Percentiles rank a stretch among this genome's conserved stretches.
Conservation (phyloP, 1,140 invertebrate species). For the Eubasilissa regina region DNA sequence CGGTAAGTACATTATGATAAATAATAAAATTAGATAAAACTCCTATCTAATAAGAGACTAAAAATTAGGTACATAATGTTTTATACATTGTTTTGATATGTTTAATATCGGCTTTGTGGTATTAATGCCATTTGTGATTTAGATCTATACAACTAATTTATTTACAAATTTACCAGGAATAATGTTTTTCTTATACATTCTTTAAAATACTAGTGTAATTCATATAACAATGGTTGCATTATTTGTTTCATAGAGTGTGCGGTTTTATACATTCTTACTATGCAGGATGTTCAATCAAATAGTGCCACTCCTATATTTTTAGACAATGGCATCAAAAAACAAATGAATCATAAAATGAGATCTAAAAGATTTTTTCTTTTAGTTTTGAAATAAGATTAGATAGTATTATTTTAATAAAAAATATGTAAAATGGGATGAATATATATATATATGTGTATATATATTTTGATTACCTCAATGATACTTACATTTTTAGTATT, state of each 20-base stretch:
- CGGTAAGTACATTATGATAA: too few relatives aligned
- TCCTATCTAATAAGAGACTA: slow-evolving; percentile 25
- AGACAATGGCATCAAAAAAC: too few relatives aligned
- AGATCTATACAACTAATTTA: slow-evolving; percentile 20
- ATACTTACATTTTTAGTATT: too few relatives aligned
- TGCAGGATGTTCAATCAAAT: too few relatives aligned
- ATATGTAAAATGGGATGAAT: too few relatives aligned
- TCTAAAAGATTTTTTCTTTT: too few relatives aligned
- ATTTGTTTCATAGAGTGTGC: not conserved
- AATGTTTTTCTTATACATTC: not conserved
- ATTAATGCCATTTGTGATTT: slow-evolving; percentile 35
- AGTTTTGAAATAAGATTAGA: too few relatives aligned
- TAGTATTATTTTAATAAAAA: too few relatives aligned
- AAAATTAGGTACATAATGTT: slow-evolving; percentile 41
- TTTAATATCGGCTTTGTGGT: slow-evolving; percentile 46
- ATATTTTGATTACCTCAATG: too few relatives aligned
- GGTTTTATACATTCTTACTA: not conserved
- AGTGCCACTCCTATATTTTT: too few relatives aligned
- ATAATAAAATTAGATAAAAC: slow-evolving; percentile 18
- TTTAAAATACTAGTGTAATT: slow-evolving; percentile 5
- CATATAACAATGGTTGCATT: not conserved
- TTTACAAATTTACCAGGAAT: not conserved
- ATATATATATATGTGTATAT: too few relatives aligned
- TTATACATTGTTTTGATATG: slow-evolving; percentile 52
- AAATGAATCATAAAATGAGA: too few relatives aligned